Conservation (phyloP, 2,113 vertebrate genomes). For the Patagioenas fasciata region DNA sequence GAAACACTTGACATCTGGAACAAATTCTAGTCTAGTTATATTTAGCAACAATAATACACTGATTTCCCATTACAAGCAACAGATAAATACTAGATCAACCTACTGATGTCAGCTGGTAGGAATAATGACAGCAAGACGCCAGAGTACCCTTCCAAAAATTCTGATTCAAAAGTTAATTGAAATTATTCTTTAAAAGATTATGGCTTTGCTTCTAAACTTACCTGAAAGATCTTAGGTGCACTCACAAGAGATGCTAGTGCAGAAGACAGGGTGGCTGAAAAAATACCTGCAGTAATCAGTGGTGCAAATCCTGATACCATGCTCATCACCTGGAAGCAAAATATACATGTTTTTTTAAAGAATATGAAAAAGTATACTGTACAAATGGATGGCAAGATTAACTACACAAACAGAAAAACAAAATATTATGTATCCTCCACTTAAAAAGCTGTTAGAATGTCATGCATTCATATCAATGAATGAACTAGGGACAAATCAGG, state of each 20-base stretch:
- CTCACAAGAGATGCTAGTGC: slow-evolving; percentile 98
- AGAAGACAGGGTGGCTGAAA: slow-evolving; percentile 96
- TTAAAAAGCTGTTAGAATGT: background rate
- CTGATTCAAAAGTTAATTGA: background rate
- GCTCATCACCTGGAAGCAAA: slow-evolving; percentile 88
- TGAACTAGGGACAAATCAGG: background rate
- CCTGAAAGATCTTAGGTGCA: slow-evolving; percentile 98
- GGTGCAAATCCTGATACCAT: slow-evolving; percentile 94
- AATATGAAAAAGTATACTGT: background rate
- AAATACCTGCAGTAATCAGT: slow-evolving; percentile 94
- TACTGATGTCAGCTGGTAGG: background rate
- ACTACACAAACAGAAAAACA: background rate
- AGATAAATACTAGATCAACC: background rate
- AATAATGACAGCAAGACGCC: background rate
- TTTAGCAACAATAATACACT: background rate
- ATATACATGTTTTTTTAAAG: background rate
- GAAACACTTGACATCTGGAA: background rate
- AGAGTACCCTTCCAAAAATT: background rate
- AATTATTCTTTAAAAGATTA: background rate
- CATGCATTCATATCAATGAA: background rate
- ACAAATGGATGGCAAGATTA: background rate
- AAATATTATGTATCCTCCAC: background rate
- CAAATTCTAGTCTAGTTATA: accelerated
- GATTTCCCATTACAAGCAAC: background rate
- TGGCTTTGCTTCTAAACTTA: slow-evolving; percentile 24